Base-by-base conservation (phyloP, 2,113 vertebrate genomes). In the Rhinogobius similis region DNA sequence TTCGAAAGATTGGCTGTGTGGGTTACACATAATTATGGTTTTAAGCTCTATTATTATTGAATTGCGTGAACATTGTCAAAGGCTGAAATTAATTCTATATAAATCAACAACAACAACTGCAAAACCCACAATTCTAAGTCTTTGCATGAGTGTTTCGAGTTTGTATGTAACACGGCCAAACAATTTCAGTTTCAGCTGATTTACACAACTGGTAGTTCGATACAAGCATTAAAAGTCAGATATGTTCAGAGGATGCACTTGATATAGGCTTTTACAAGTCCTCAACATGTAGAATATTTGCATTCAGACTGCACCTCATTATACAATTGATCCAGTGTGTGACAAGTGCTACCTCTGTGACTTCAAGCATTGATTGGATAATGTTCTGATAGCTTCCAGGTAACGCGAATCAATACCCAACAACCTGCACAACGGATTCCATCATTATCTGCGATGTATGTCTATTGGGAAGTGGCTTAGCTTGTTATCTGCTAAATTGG, bases 341-440 rank as follows among this genome's bases (percentile, higher is more conserved):
- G 58, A 36, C 58, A 3, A 58, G 5, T 58, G 16, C 12, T 29
- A 27, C 23, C 56, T 16, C 27, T 32, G 56, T 59, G 56, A 29
- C 26, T 32, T 59, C 26, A 20, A 32, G 26, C 18, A 61, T 61
- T 38, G 58, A 61, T 61, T 61, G 29, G 58, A 32, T 58, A 29
- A 58, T 27, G 18, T 61, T 38, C 16, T 36, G 20, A 61, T 61
- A n/a, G 20, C 58, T 36, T 29, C 27, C 29, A 36, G 56, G 16
- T 61, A 36, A 61, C 6, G 8, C 8, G 16, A 20, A 36, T 61
- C 27, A 61, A 36, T 61, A 61, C 5, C 8, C 26, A 61, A 32
- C 58, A 36, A 61, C 10, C 7, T 36, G 18, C 23, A 13, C 13
- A 6, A 24, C 9, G 5, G 1, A 32, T 59, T 32, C 14, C 27